Base-by-base conservation (phyloP, 1,140 invertebrate genomes). In the Drosophila kikkawai region DNA sequence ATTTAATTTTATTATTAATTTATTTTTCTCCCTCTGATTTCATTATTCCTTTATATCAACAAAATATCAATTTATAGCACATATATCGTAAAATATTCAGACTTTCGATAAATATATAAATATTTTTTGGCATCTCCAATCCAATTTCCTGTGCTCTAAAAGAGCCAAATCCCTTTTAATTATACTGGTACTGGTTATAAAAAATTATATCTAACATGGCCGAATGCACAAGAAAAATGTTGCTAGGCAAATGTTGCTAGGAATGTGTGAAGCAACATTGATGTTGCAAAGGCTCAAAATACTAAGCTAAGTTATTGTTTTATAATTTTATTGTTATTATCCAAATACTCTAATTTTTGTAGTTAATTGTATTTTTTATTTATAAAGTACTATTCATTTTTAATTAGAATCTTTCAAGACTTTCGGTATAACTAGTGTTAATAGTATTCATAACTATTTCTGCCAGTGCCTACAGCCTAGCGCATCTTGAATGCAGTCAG, bases 401-500 rank as follows among this genome's bases (percentile, higher is more conserved):
- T 19, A 12, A 19, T 44, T 19, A 5, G 17, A 19, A 2, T 44
- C 2, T 5, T 5, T 44, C 9, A 19, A 19, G n/a, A 17, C 11
- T 11, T 1, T 15, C 0, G 8, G 4, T 9, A 15, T 5, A 9
- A 4, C 0, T 15, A 7, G 9, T 15, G 2, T 55, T 22, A 15
- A 3, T 13, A 8, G 7, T 34, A 12, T 34, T 34, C 22, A 7
- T 12, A 5, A 2, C 11, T n/a, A 13, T 59, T 59, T 68, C n/a
- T 48, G 4, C 0, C 1, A 51, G 66, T 69, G 66, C 26, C 29
- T 41, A 9, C 0, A 37, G 48, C 22, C 32, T 9, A 53, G 56
- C 57, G 45, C 47, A 51, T 80, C 78, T 80, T 50, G 56, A 67
- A 37, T 39, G 61, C 61, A 45, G 68, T 45, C 29, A 44, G 47